These are phyloP conservation scores for Eupithecia pulchellata DNA, from an alignment of 2,888 invertebrate genomes.

Conservation along the genomic window DNA sequence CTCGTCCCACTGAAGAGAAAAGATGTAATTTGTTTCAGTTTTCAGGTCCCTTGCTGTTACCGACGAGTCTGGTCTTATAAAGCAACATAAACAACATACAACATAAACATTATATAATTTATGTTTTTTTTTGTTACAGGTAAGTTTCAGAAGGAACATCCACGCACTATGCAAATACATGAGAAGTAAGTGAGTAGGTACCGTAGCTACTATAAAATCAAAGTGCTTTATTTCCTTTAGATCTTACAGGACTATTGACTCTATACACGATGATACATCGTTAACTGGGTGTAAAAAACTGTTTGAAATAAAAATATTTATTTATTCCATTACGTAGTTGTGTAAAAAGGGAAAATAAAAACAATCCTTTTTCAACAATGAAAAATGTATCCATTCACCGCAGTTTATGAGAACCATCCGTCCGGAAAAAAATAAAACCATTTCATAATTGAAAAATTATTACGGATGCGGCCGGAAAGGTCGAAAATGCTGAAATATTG, in stretches of 20 bases:
- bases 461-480: constrained; percentile 67
- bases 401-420: constrained; percentile 30
- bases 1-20: background rate
- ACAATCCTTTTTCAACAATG: constrained; percentile 8
- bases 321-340: background rate
- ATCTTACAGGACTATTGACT: no score
- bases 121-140: constrained; percentile 30
- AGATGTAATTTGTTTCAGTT: background rate
- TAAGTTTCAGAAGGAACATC: constrained; percentile 25
- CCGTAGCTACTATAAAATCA: no score
- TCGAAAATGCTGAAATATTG: constrained; percentile 69
- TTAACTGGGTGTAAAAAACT: no score
- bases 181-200: background rate
- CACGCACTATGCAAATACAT: background rate
- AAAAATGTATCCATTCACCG: constrained; percentile 33
- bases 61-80: background rate
- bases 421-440: constrained; percentile 53
- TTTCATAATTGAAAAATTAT: constrained; percentile 74
- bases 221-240: no score
- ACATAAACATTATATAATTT: background rate
- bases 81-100: no score
- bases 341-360: constrained; percentile 9
- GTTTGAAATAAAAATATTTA: no score
- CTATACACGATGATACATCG: no score
- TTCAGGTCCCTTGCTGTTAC: background rate